These are phyloP conservation scores for Sterna hirundo DNA, from an alignment of 2,113 vertebrate genomes.

Conservation along the genomic window DNA sequence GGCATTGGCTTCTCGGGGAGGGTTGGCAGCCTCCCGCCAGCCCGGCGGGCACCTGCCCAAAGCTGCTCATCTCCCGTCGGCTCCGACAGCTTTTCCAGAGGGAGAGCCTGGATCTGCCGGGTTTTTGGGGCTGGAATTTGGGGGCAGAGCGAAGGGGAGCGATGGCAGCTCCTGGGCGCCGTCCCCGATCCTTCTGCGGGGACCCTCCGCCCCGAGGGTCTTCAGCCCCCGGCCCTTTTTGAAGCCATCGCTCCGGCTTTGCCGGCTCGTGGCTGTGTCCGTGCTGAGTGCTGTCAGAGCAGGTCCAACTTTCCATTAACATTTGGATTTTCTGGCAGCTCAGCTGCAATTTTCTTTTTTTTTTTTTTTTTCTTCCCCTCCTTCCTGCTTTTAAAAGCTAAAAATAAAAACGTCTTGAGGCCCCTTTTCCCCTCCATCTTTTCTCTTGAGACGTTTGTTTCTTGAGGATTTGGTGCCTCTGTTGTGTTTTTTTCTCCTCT, in stretches of 20 bases:
- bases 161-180: background rate
- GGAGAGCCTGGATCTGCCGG: background rate
- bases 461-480: background rate
- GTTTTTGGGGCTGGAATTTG: background rate
- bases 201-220: accelerated
- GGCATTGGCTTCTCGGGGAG: background rate
- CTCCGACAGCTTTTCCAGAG: background rate
- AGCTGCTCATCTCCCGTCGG: background rate
- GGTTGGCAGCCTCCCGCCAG: background rate
- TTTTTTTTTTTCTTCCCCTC: background rate
- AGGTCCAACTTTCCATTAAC: slow-evolving; percentile 45
- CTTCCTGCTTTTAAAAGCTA: slow-evolving; percentile 59
- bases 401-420: slow-evolving; percentile 48
- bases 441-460: background rate
- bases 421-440: slow-evolving; percentile 35
- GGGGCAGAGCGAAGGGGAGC: background rate
- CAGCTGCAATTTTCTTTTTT: background rate
- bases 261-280: background rate
- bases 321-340: slow-evolving; percentile 47
- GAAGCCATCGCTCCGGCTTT: accelerated
- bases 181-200: background rate
- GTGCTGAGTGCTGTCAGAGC: background rate
- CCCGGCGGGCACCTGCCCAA: background rate
- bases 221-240: too few relatives aligned
- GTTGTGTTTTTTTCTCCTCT: background rate